These are phyloP conservation scores for Dicentrarchus labrax DNA, from an alignment of 2,113 vertebrate species.

Conservation along the genomic window DNA sequence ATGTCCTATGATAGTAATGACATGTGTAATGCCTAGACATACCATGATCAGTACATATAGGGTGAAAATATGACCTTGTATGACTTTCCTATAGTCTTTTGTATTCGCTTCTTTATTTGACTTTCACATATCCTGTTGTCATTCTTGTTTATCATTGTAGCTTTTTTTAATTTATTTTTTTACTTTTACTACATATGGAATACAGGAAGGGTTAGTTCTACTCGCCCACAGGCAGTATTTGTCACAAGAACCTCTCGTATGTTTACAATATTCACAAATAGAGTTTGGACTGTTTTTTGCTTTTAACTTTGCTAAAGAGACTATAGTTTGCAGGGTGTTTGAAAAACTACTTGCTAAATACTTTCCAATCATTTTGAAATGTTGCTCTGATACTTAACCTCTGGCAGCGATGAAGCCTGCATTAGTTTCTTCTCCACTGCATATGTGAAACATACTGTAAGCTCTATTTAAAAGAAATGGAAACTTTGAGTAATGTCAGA, in stretches of 20 bases:
- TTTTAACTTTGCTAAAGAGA: background rate
- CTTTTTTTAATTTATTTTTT: background rate
- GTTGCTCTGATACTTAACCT: slow-evolving; percentile 34
- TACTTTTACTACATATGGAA: background rate
- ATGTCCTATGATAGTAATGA: background rate
- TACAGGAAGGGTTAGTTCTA: background rate
- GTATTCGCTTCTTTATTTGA: background rate
- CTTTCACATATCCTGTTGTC: background rate
- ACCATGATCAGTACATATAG: background rate
- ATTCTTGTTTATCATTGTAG: background rate
- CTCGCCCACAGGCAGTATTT: background rate
- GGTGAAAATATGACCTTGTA: background rate
- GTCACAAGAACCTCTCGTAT: background rate
- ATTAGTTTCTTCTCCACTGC: background rate
- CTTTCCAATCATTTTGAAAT: slow-evolving; percentile 46
- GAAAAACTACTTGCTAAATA: slow-evolving; percentile 24
- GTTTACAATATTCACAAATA: slow-evolving; percentile 20
- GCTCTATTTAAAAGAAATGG: slow-evolving; percentile 35
- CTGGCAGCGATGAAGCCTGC: slow-evolving; percentile 14
- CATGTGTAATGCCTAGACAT: background rate
- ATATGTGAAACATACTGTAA: background rate
- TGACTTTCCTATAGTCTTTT: background rate
- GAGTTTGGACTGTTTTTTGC: background rate
- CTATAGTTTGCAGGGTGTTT: slow-evolving; percentile 2
- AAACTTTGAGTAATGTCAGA: slow-evolving; percentile 41